These are phyloP conservation scores for Masnerella sp. DNA, from an alignment of 2,888 invertebrate species.

Conservation along the genomic window DNA sequence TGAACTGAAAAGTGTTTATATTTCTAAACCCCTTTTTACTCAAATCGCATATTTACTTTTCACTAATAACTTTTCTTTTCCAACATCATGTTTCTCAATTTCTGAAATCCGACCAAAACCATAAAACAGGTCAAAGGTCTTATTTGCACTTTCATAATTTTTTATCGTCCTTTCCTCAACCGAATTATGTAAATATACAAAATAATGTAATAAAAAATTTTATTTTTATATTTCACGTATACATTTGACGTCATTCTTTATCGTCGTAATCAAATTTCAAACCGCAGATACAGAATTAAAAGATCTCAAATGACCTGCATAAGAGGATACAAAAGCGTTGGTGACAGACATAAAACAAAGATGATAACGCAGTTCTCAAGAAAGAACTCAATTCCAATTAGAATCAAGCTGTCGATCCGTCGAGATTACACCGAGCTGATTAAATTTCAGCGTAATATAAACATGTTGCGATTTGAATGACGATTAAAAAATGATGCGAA, in stretches of 20 bases:
- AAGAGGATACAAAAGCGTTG: neutral
- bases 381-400: slow-evolving; percentile 1
- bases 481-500: neutral
- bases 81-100: too few species aligned
- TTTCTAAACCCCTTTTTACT: too few species aligned
- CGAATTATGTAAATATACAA: too few species aligned
- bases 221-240: too few species aligned
- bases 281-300: neutral
- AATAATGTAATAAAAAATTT: too few species aligned
- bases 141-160: too few species aligned
- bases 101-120: too few species aligned
- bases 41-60: too few species aligned
- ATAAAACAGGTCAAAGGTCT: too few species aligned
- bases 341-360: slow-evolving; percentile 7
- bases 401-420: neutral
- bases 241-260: neutral
- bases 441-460: slow-evolving; percentile 6
- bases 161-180: too few species aligned
- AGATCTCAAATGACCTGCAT: neutral
- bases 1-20: too few species aligned
- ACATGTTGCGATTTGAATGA: neutral
- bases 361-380: neutral
- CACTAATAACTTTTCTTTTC: too few species aligned
- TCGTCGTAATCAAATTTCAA: neutral
- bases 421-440: neutral